These are phyloP conservation scores for Pseudomyrmex cubaensis DNA, from an alignment of 1,140 invertebrate species.

Conservation along the genomic window DNA sequence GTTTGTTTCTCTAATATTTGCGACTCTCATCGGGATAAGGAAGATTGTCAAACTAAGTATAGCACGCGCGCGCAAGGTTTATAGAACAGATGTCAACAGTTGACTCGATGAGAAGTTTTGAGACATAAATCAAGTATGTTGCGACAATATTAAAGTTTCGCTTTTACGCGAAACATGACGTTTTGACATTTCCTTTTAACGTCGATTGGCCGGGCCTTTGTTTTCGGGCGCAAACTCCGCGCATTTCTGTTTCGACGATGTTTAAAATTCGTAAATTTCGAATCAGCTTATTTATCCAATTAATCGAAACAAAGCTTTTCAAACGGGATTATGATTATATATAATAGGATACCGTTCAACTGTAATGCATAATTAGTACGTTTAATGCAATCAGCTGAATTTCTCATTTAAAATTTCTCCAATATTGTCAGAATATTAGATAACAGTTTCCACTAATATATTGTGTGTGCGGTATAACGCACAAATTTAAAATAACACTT, in stretches of 20 bases:
- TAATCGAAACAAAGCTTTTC: slow-evolving; percentile 21
- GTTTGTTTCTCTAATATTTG: slow-evolving; percentile 31
- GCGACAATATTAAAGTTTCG: slow-evolving; percentile 23
- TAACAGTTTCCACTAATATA: slow-evolving; percentile 4
- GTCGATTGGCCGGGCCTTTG: neutral
- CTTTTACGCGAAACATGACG: neutral
- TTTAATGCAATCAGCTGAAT: slow-evolving; percentile 32
- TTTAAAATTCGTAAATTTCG: slow-evolving; percentile 12
- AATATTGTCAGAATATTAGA: neutral
- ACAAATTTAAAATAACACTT: neutral
- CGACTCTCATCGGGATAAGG: neutral
- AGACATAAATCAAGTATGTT: slow-evolving; percentile 25
- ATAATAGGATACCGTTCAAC: neutral
- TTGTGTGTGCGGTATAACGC: neutral
- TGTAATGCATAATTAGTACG: slow-evolving; percentile 37
- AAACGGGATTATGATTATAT: neutral
- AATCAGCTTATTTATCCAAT: slow-evolving; percentile 20
- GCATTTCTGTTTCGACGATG: neutral
- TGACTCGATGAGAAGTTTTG: neutral
- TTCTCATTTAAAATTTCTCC: slow-evolving; percentile 4
- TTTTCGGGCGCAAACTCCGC: neutral
- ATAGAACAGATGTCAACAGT: neutral
- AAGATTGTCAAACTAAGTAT: neutral
- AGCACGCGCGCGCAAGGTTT: neutral
- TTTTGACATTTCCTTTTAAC: slow-evolving; percentile 43